These are phyloP conservation scores for Takifugu flavidus DNA, from an alignment of 2,113 vertebrate species.

Conservation along the genomic window DNA sequence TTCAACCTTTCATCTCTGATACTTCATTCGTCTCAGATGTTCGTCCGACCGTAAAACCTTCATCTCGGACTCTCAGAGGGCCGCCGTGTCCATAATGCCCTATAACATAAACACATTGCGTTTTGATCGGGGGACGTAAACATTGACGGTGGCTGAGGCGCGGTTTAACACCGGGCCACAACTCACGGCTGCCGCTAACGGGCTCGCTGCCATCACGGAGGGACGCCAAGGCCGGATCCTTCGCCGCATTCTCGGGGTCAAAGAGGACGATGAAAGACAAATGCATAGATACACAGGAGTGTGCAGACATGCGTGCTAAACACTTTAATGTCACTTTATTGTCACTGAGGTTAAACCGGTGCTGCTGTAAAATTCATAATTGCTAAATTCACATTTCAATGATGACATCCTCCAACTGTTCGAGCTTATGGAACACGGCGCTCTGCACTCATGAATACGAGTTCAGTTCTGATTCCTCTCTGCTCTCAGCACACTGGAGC, in stretches of 20 bases:
- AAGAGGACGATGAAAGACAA: slow-evolving; percentile 3
- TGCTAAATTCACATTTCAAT: too few relatives aligned
- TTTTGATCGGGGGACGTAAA: slow-evolving; percentile 78
- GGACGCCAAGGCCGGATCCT: slow-evolving; percentile 49
- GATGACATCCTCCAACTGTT: too few relatives aligned
- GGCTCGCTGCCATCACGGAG: slow-evolving; percentile 44
- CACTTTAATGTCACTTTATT: neutral
- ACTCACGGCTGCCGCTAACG: slow-evolving; percentile 64
- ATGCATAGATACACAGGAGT: neutral
- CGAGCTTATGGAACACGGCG: too few relatives aligned
- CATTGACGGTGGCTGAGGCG: slow-evolving; percentile 67
- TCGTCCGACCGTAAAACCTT: slow-evolving; percentile 38
- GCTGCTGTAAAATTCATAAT: neutral
- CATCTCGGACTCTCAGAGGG: slow-evolving; percentile 51
- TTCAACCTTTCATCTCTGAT: slow-evolving; percentile 5
- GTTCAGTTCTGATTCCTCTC: too few relatives aligned
- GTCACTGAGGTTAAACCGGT: neutral
- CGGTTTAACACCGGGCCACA: slow-evolving; percentile 71
- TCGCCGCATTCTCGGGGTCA: slow-evolving; percentile 33
- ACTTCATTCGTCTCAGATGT: slow-evolving; percentile 37
- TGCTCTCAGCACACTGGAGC: too few relatives aligned
- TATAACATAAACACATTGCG: slow-evolving; percentile 75
- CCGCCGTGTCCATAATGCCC: slow-evolving; percentile 67
- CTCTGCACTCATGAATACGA: too few relatives aligned
- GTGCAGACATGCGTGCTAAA: neutral